Evolutionary conservation across 2,113 vertebrate species (phyloP).

Genomic region (Aegypius monachus): DNA sequence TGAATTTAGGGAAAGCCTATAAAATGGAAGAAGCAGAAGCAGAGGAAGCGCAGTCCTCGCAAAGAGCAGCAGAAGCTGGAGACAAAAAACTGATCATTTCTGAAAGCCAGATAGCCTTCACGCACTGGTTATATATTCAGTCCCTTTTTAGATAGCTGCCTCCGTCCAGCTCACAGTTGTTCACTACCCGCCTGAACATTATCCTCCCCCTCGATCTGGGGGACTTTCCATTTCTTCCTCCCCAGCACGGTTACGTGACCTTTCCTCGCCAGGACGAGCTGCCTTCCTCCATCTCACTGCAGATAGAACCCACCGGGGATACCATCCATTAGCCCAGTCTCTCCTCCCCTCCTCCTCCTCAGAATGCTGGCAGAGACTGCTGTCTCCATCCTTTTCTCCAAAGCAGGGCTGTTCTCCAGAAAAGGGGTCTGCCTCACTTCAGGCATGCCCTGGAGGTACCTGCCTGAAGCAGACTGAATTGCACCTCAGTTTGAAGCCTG

Average conservation of each 20-base stretch:
- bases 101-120: not conserved
- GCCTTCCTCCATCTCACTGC: not conserved
- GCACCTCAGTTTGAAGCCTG: not conserved
- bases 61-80: not conserved
- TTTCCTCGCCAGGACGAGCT: fast-evolving
- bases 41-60: not conserved
- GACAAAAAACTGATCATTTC: not conserved
- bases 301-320: not conserved
- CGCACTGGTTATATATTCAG: not conserved
- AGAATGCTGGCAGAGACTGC: not conserved
- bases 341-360: not conserved
- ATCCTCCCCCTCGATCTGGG: not conserved
- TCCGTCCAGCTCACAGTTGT: not conserved
- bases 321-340: not conserved
- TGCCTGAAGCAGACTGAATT: not conserved
- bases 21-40: not conserved
- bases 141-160: not conserved
- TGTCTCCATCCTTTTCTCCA: not conserved
- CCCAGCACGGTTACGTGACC: not conserved
- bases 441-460: not conserved
- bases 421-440: not conserved
- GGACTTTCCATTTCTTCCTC: not conserved
- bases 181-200: not conserved
- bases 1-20: not conserved
- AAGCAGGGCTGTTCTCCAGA: not conserved